phyloP scores from a whole-genome alignment of 2,888 invertebrate genomes.

The Capitulum mitella region DNA sequence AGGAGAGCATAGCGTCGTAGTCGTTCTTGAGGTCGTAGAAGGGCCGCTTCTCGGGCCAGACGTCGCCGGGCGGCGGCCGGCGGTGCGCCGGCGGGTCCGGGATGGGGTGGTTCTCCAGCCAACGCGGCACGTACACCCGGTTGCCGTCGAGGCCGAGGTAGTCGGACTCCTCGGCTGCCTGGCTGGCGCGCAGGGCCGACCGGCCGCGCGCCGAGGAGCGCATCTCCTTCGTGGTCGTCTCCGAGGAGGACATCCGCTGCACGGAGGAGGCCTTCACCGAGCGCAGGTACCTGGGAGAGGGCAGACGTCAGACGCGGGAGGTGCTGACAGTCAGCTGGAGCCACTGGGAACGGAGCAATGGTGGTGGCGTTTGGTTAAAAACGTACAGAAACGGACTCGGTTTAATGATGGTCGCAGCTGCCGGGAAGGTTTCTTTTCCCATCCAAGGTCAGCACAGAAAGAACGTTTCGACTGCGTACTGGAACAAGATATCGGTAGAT shows the following conservation, averaged over 20 bases:
- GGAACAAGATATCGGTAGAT: too few species aligned
- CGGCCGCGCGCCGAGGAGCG: not conserved
- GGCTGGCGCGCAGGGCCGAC: not conserved
- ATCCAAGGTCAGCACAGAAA: too few species aligned
- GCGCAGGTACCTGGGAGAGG: not conserved
- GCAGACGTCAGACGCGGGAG: too few species aligned
- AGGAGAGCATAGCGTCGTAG: slow-evolving; percentile 26
- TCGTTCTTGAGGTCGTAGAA: slow-evolving; percentile 26
- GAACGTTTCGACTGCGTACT: too few species aligned
- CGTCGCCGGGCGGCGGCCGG: slow-evolving; percentile 1
- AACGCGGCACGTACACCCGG: slow-evolving; percentile 18
- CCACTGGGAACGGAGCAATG: too few species aligned
- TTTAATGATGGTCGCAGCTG: too few species aligned
- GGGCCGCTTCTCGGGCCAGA: slow-evolving; percentile 23
- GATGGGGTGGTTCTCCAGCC: slow-evolving; percentile 21
- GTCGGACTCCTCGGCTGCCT: not conserved
- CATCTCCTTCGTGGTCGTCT: not conserved
- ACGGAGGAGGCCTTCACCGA: not conserved
- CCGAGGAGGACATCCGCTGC: not conserved
- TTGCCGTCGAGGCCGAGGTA: slow-evolving; percentile 13
- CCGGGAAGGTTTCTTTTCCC: too few species aligned
- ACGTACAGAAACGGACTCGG: too few species aligned
- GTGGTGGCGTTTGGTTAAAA: too few species aligned
- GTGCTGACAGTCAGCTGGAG: too few species aligned
- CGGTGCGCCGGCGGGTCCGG: not conserved